Conservation (phyloP, 2,113 vertebrate genomes). For the Anoura caudifer region DNA sequence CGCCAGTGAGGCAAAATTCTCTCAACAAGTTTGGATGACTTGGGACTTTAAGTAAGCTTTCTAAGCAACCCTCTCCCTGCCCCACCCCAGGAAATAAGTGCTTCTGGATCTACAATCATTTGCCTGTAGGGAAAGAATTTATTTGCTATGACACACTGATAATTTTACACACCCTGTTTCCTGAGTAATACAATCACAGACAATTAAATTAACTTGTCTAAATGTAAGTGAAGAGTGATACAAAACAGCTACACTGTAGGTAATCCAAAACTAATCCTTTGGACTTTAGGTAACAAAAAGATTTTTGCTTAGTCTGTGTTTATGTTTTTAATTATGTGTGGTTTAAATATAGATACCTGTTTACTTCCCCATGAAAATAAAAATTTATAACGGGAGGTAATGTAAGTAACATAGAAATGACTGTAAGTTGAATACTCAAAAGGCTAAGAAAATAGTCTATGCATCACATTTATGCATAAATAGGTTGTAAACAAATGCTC, state of each 20-base stretch:
- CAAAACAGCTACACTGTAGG: neutral
- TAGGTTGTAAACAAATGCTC: neutral
- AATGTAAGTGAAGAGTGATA: neutral
- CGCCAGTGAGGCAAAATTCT: neutral
- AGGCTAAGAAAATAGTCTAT: neutral
- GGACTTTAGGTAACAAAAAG: neutral
- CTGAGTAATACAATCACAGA: neutral
- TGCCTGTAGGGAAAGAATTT: neutral
- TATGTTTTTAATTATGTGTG: neutral
- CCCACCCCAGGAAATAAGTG: neutral
- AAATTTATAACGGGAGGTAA: neutral
- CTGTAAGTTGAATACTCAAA: neutral
- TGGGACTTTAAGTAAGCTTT: conserved; percentile 15
- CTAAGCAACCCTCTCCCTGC: neutral
- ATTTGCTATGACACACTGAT: neutral
- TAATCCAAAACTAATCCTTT: neutral
- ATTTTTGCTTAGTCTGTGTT: neutral
- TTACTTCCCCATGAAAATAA: neutral
- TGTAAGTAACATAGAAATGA: neutral
- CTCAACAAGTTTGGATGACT: neutral
- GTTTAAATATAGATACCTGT: neutral
- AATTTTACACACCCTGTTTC: neutral
- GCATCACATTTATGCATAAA: neutral
- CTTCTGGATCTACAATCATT: neutral
- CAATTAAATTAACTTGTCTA: neutral